A percentile compares a stretch with the other conserved stretches of the same genome.
Conservation (phyloP, 2,113 vertebrate species). For the Pampusana beccarii region DNA sequence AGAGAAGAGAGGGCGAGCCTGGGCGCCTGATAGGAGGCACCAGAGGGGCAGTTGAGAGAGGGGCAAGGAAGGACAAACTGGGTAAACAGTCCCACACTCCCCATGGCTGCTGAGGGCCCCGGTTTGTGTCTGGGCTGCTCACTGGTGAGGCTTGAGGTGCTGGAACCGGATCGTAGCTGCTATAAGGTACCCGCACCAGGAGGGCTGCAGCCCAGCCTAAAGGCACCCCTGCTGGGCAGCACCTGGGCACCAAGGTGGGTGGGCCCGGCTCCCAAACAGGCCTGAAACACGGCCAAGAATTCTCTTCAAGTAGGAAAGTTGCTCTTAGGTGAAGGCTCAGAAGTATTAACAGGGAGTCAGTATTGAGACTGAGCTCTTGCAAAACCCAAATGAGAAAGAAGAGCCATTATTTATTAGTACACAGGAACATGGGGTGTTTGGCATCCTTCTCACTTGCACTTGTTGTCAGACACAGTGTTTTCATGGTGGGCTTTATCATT, state of each 20-base stretch:
- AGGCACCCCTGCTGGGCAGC: too few species aligned
- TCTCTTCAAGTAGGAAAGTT: rapidly evolving
- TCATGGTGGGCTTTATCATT: not conserved
- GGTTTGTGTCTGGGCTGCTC: not conserved
- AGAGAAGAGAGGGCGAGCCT: not conserved
- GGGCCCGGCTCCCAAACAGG: too few species aligned
- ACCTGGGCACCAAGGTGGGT: rapidly evolving
- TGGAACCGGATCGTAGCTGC: not conserved
- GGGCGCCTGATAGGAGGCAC: too few species aligned
- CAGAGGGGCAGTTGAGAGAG: not conserved
- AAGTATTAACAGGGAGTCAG: not conserved
- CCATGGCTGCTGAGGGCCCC: rapidly evolving
- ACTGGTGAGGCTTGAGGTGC: rapidly evolving
- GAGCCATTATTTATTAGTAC: not conserved
- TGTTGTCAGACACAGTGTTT: not conserved
- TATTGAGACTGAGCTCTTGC: not conserved
- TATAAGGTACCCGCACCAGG: rapidly evolving
- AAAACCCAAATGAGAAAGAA: not conserved
- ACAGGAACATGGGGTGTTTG: not conserved
- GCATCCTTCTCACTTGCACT: not conserved
- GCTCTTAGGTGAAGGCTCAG: not conserved
- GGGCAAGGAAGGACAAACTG: not conserved
- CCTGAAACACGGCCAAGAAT: not conserved
- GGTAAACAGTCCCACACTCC: not conserved
- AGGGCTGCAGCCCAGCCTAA: rapidly evolving